Evolutionary conservation across 2,113 vertebrate genomes (phyloP).

Genomic region (Podiceps cristatus): DNA sequence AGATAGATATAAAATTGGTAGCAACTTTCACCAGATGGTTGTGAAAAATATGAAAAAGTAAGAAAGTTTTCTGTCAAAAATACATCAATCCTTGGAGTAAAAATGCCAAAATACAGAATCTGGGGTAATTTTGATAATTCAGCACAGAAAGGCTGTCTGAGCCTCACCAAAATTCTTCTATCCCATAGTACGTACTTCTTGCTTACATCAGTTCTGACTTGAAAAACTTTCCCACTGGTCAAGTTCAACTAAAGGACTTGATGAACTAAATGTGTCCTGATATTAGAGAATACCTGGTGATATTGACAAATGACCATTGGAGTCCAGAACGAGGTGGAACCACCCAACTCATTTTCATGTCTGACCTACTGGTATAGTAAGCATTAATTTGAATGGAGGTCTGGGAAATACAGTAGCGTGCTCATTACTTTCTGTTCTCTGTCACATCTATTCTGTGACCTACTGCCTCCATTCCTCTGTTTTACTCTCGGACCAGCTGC

Average conservation of each 20-base stretch:
- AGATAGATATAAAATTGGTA: not conserved
- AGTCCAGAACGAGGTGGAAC: not conserved
- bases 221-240: not conserved
- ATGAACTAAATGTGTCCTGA: not conserved
- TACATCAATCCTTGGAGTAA: not conserved
- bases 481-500: constrained; percentile 59
- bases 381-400: constrained; percentile 63
- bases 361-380: constrained; percentile 5
- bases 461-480: constrained; percentile 58
- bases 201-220: not conserved
- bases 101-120: not conserved
- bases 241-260: not conserved
- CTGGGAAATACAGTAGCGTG: constrained; percentile 33
- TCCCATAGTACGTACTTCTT: not conserved
- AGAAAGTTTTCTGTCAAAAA: not conserved
- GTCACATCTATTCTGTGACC: constrained; percentile 61
- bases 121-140: not conserved
- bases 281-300: not conserved
- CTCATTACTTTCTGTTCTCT: constrained; percentile 68
- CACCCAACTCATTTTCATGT: constrained; percentile 24
- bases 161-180: not conserved
- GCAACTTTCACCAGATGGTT: not conserved
- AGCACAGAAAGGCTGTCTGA: not conserved
- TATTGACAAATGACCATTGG: constrained; percentile 27
- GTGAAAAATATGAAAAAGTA: not conserved